These are phyloP conservation scores for Macaria liturata DNA, from an alignment of 2,888 invertebrate genomes.

Conservation along the genomic window DNA sequence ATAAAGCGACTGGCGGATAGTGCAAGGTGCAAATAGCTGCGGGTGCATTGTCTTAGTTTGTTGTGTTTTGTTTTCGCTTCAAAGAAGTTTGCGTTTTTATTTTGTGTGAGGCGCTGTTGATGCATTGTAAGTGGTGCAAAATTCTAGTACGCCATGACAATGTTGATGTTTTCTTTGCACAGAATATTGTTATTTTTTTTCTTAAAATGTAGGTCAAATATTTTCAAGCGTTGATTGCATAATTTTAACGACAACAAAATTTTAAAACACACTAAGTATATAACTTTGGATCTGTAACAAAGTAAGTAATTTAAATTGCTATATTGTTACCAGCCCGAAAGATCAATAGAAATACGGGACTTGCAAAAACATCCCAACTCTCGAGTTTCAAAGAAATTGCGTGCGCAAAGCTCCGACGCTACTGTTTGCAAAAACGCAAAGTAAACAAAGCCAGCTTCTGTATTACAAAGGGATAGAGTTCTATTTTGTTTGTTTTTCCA, in stretches of 20 bases:
- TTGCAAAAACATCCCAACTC: conserved; percentile 50
- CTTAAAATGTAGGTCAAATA: no score
- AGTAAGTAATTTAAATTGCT: conserved; percentile 1
- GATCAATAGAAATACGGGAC: conserved; percentile 51
- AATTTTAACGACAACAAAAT: no score
- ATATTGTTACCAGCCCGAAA: conserved; percentile 25
- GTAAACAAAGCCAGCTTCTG: conserved; percentile 44
- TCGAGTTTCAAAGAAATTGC: conserved; percentile 60
- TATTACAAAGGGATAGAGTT: conserved; percentile 43
- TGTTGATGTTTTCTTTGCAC: no score
- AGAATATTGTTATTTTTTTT: no score
- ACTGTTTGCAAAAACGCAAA: conserved; percentile 57
- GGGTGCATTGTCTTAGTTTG: conserved; percentile 7
- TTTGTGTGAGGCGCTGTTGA: no score
- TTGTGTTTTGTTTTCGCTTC: neutral
- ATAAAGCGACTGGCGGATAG: conserved; percentile 3
- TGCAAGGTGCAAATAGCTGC: conserved; percentile 6
- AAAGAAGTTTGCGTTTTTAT: neutral
- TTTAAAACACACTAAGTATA: no score
- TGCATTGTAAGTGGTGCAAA: no score
- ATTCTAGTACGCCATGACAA: no score
- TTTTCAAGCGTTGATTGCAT: no score
- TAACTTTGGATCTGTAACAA: no score
- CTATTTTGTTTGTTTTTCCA: conserved; percentile 22
- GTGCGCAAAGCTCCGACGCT: conserved; percentile 52